phyloP scores from a whole-genome alignment of 2,888 invertebrate genomes.

The Gryllus longicercus region DNA sequence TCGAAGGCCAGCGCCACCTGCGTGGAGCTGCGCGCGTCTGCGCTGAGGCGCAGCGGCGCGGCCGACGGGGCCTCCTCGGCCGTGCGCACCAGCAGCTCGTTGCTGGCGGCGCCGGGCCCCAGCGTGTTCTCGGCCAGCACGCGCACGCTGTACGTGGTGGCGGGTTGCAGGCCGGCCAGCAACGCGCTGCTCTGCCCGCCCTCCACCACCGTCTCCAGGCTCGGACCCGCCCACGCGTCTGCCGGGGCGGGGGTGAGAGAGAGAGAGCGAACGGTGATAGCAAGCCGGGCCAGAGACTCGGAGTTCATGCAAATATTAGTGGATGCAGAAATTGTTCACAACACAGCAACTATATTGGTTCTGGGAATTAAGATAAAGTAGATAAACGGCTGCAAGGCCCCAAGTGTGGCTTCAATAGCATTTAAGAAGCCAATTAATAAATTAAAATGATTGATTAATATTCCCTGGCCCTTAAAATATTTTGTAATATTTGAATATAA shows the following conservation, averaged over 20 bases:
- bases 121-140: constrained; percentile 58
- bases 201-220: constrained; percentile 30
- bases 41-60: constrained; percentile 39
- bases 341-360: too few species aligned
- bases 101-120: constrained; percentile 45
- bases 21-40: constrained; percentile 39
- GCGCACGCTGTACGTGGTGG: constrained; percentile 55
- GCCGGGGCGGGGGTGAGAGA: neutral
- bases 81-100: constrained; percentile 38
- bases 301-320: too few species aligned
- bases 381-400: too few species aligned
- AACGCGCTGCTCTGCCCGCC: constrained; percentile 44
- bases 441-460: too few species aligned
- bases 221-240: constrained; percentile 33
- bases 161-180: constrained; percentile 56
- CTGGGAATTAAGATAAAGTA: too few species aligned
- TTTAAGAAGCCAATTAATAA: too few species aligned
- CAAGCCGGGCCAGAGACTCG: too few species aligned
- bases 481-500: too few species aligned
- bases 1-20: constrained; percentile 41
- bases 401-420: too few species aligned
- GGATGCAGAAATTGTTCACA: too few species aligned
- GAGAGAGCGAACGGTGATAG: too few species aligned
- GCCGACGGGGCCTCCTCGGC: constrained; percentile 36
- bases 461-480: too few species aligned